Base-by-base conservation (phyloP, 2,888 invertebrate genomes). In the Erannis defoliaria region DNA sequence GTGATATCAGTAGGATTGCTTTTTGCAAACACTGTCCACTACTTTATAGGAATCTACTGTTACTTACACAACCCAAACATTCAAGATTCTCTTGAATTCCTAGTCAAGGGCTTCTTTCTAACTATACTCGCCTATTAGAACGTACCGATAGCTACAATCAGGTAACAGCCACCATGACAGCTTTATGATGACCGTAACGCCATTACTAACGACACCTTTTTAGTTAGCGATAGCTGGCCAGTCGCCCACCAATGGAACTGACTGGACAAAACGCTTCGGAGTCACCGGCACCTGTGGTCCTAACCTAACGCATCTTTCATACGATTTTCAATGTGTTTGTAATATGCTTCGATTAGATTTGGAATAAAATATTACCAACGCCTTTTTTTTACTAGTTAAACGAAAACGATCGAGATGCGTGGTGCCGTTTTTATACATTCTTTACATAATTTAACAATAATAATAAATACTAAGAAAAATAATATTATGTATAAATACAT, bases 181-280 rank as follows among this genome's bases (percentile, higher is more conserved):
- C 93, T 93, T 93, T 93, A 93, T 93, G 93, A 93, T 88, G 92
- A 86, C 86, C 89, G 89, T 88, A 87, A 91, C 86, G 88, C 90
- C 93, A 93, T 93, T 90, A 93, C 89, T 89, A 90, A 91, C 90
- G 92, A 93, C 93, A 92, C 93, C 92, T 90, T 92, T 90, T 92
- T 92, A 93, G 93, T 93, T 93, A 92, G 83, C 77, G 92, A 93
- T 92, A 93, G 81, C 72, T 75, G 81, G 77, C 82, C 86, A 90
- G 81, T 75, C 76, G 82, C 79, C 82, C 86, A 83, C 85, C 80
- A 78, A 75, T 76, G 76, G 70, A 70, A 76, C 33, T 38, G 49
- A 40, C 33, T 40, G 73, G 71, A 91, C 88, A 90, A 90, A 88
- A 88, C 85, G 86, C 73, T 84, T 80, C 69, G 68, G 73, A 77